Conservation (phyloP, 2,888 invertebrate species). For the Cheilosia soror region DNA sequence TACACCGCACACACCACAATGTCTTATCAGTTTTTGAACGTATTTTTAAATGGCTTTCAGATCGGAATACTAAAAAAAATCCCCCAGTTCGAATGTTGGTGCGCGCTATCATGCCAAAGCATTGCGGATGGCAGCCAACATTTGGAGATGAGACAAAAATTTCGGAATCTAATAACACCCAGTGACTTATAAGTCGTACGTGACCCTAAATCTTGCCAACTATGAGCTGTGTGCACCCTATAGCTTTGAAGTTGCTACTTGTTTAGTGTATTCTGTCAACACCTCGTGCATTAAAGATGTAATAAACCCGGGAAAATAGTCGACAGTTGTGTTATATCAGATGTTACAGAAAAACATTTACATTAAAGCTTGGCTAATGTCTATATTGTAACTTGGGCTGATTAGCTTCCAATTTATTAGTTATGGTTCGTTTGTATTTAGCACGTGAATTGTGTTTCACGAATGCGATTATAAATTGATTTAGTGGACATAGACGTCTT, state of each 20-base stretch:
- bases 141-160: slow-evolving; percentile 66
- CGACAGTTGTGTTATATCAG: slow-evolving; percentile 60
- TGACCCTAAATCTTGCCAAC: slow-evolving; percentile 65
- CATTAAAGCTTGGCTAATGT: slow-evolving; percentile 31
- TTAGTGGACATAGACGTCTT: background rate
- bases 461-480: background rate
- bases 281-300: slow-evolving; percentile 25
- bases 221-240: slow-evolving; percentile 7
- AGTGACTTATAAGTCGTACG: slow-evolving; percentile 69
- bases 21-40: slow-evolving; percentile 43
- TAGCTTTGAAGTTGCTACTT: background rate
- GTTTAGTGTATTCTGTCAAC: slow-evolving; percentile 26
- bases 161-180: slow-evolving; percentile 72
- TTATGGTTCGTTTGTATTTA: slow-evolving; percentile 18
- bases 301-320: slow-evolving; percentile 39
- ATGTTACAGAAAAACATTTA: slow-evolving; percentile 50
- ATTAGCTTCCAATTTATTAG: slow-evolving; percentile 32
- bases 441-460: background rate
- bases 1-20: background rate
- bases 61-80: slow-evolving; percentile 50
- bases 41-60: slow-evolving; percentile 40
- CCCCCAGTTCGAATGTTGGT: background rate
- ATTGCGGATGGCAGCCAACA: slow-evolving; percentile 18
- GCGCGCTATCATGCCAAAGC: slow-evolving; percentile 7
- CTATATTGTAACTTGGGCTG: slow-evolving; percentile 1